Percentiles rank a stretch among this genome's conserved stretches.
phyloP scores from a whole-genome alignment of 1,140 invertebrate genomes.

The Anthonomus grandis region DNA sequence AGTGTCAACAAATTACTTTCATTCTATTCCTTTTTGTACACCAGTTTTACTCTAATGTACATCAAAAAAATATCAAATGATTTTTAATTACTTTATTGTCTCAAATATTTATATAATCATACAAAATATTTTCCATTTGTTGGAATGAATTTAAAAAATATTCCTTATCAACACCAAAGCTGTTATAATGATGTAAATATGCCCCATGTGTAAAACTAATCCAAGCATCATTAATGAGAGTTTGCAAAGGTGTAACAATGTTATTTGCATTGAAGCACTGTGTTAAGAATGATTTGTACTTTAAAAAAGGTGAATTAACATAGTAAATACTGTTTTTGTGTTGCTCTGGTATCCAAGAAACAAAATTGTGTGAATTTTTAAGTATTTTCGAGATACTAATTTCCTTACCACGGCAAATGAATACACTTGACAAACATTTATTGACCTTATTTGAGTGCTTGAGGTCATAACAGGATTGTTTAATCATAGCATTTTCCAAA shows the following conservation, averaged over 20 bases:
- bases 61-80: too few relatives aligned
- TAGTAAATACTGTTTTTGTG: conserved; percentile 47
- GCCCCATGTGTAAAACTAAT: conserved; percentile 51
- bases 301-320: conserved; percentile 47
- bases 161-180: conserved; percentile 51
- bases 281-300: conserved; percentile 50
- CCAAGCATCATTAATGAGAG: conserved; percentile 51
- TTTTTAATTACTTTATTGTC: too few relatives aligned
- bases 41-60: too few relatives aligned
- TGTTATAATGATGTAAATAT: conserved; percentile 55
- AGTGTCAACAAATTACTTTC: too few relatives aligned
- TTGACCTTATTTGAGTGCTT: conserved; percentile 6
- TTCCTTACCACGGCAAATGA: conserved; percentile 45
- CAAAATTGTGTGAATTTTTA: conserved; percentile 45
- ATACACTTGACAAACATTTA: conserved; percentile 13
- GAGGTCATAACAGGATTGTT: conserved; percentile 22
- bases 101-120: conserved; percentile 49
- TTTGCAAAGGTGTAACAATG: conserved; percentile 46
- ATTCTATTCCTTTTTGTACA: too few relatives aligned
- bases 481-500: conserved; percentile 7
- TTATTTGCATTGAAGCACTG: conserved; percentile 51
- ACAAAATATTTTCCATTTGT: conserved; percentile 51
- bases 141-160: conserved; percentile 53
- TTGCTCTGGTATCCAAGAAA: conserved; percentile 47
- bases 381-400: conserved; percentile 37